Conservation (phyloP, 1,140 invertebrate genomes). For the Heliconius congener region DNA sequence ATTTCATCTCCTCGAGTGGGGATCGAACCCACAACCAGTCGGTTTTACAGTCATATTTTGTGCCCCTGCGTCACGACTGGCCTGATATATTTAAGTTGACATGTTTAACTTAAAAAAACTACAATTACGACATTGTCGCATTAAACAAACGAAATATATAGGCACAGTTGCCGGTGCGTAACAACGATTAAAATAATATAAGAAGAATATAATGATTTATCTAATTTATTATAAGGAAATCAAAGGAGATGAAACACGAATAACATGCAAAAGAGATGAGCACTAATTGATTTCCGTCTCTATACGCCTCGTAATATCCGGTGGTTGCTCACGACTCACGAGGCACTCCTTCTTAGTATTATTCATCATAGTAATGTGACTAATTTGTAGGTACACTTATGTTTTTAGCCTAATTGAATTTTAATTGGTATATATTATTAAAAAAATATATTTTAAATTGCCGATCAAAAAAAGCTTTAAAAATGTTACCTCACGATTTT, state of each 20-base stretch:
- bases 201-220: neutral
- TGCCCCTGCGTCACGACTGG: too few species aligned
- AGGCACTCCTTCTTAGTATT: neutral
- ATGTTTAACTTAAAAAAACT: too few species aligned
- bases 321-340: constrained; percentile 6
- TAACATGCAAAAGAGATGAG: neutral
- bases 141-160: too few species aligned
- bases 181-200: neutral
- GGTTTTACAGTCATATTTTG: too few species aligned
- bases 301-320: constrained; percentile 12
- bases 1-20: too few species aligned
- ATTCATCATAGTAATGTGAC: constrained; percentile 7
- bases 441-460: neutral
- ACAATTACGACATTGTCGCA: too few species aligned
- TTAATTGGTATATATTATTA: neutral
- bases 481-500: too few species aligned
- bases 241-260: neutral
- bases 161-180: too few species aligned
- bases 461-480: too few species aligned
- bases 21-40: too few species aligned
- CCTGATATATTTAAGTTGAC: too few species aligned
- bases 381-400: neutral
- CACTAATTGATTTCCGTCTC: constrained; percentile 22
- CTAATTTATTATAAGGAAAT: constrained; percentile 6
- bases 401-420: neutral